These are phyloP conservation scores for Cisticola juncidis DNA, from an alignment of 2,113 vertebrate species.

Conservation along the genomic window DNA sequence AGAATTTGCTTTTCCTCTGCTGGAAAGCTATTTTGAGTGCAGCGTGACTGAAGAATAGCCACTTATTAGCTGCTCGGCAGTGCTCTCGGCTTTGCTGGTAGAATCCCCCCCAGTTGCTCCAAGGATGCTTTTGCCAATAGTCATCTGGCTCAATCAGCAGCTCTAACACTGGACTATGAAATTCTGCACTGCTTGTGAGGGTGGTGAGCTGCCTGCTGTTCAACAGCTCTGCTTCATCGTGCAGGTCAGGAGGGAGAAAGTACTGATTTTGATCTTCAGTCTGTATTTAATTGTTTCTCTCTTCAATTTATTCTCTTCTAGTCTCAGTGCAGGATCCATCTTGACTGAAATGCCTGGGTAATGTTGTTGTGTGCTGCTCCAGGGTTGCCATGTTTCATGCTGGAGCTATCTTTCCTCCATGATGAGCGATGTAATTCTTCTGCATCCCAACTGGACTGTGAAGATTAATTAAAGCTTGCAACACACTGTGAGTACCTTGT, in stretches of 20 bases:
- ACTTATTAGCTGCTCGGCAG: constrained; percentile 48
- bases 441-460: not conserved
- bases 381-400: not conserved
- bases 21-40: constrained; percentile 62
- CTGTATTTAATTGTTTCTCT: not conserved
- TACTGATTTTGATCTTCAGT: not conserved
- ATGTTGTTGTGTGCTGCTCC: not conserved
- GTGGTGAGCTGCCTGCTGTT: constrained; percentile 4
- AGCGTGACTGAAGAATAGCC: constrained; percentile 51
- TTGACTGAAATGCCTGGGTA: not conserved
- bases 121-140: constrained; percentile 53
- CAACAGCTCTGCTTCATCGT: constrained; percentile 21
- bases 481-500: not conserved
- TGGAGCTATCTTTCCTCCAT: not conserved
- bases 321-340: not conserved
- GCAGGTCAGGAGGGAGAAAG: not conserved
- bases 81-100: constrained; percentile 25
- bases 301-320: not conserved
- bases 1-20: constrained; percentile 59
- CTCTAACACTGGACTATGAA: not conserved
- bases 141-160: constrained; percentile 47
- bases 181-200: not conserved
- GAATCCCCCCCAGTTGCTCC: constrained; percentile 26
- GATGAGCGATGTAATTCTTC: not conserved
- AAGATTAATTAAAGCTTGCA: constrained; percentile 18